These are phyloP conservation scores for Istiophorus platypterus DNA, from an alignment of 2,113 vertebrate species.

Conservation along the genomic window DNA sequence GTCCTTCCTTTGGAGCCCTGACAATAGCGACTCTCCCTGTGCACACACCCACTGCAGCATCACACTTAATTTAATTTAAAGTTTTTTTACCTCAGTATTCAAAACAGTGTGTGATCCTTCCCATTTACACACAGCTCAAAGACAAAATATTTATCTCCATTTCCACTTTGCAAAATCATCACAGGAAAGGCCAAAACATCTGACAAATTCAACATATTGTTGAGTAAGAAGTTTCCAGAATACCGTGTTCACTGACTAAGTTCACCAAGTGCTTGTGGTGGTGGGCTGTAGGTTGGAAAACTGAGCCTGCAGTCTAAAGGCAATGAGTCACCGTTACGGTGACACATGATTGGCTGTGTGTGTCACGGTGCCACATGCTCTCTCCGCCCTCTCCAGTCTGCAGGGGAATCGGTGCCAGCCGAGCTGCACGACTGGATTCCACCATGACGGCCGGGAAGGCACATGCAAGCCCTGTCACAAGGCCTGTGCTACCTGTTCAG, in stretches of 20 bases:
- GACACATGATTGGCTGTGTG: conserved; percentile 63
- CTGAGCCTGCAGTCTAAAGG: conserved; percentile 45
- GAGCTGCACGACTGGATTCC: conserved; percentile 88
- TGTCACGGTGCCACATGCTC: conserved; percentile 64
- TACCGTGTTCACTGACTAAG: conserved; percentile 49
- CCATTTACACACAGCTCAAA: background rate
- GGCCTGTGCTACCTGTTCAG: conserved; percentile 93
- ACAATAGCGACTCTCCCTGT: conserved; percentile 48
- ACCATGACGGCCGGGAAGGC: conserved; percentile 83
- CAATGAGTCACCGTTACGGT: conserved; percentile 61
- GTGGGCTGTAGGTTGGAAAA: conserved; percentile 65
- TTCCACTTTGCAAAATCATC: conserved; percentile 24
- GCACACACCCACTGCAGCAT: conserved; percentile 29
- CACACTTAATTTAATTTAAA: conserved; percentile 28
- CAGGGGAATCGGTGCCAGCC: conserved; percentile 89
- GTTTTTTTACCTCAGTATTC: conserved; percentile 14
- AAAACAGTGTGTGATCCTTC: background rate
- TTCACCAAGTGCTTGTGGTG: conserved; percentile 48
- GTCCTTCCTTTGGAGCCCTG: conserved; percentile 31
- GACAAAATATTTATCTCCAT: conserved; percentile 18
- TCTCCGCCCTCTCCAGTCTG: conserved; percentile 83
- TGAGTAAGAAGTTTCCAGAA: conserved; percentile 44
- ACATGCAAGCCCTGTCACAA: conserved; percentile 90
- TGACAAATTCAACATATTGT: conserved; percentile 31
- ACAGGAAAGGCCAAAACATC: conserved; percentile 34